phyloP scores from a whole-genome alignment of 1,140 invertebrate species.

The Venturia canescens region DNA sequence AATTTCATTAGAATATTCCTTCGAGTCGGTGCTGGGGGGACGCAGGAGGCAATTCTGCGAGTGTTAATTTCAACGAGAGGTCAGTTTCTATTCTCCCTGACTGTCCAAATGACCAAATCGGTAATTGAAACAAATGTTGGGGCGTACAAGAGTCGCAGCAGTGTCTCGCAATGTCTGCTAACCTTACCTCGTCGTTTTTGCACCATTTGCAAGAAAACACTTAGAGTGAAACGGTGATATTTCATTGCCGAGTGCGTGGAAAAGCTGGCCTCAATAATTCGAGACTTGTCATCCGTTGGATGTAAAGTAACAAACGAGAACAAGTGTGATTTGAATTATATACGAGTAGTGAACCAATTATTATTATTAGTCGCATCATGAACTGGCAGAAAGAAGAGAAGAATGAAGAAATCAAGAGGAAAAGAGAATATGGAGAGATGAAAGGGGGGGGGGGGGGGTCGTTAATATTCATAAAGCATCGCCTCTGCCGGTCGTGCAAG shows the following conservation, averaged over 20 bases:
- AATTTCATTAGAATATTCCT: neutral
- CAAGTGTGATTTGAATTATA: constrained; percentile 40
- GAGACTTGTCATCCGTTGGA: constrained; percentile 22
- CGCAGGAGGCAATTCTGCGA: neutral
- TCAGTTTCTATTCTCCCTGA: neutral
- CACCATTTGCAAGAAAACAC: constrained; percentile 25
- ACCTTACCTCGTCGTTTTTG: neutral
- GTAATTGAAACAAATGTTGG: constrained; percentile 1
- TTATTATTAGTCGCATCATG: constrained; percentile 57
- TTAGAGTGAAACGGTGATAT: neutral
- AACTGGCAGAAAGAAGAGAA: constrained; percentile 46
- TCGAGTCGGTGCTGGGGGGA: neutral
- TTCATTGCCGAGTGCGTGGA: constrained; percentile 51
- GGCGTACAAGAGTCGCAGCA: neutral
- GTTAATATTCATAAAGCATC: constrained; percentile 59
- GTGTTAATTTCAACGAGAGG: neutral
- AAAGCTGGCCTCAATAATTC: constrained; percentile 61
- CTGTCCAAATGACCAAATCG: neutral
- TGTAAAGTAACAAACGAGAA: constrained; percentile 19
- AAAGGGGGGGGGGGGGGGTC: constrained; percentile 58
- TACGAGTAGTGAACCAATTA: constrained; percentile 56
- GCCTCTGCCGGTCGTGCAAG: constrained; percentile 27
- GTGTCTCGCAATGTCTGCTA: neutral
- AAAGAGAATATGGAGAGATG: constrained; percentile 30
- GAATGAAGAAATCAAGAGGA: neutral